Evolutionary conservation across 2,797 vertebrate species (phyloP), one percentile per base, ranked within the genome.

Genomic region (Cheirogaleus major): DNA sequence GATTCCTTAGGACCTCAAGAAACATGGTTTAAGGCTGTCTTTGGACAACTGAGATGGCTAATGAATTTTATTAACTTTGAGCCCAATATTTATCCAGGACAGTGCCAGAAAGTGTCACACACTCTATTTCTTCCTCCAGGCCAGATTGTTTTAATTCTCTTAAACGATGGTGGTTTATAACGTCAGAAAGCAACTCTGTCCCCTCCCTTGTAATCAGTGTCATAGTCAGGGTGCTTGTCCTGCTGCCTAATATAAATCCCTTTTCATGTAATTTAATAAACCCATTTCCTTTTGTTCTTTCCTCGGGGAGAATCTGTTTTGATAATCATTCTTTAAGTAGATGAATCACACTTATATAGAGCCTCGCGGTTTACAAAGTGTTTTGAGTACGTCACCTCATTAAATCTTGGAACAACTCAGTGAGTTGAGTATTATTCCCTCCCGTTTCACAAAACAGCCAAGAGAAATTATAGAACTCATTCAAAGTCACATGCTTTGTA

Each of bases 301-400:
- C 78, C 86, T 95, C 38, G 0, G 94, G 80, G 94, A 91, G 73
- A 86, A 67, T 88, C 88, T 80, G n/a, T 91, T 96, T 96, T n/a
- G 95, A 95, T 94, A 73, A 57, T 61, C 70, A 63, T 85, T 78
- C 91, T 88, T 81, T 75, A 43, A 93, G 75, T 67, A 92, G 91
- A 86, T 88, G 91, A 84, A 63, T 91, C 41, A 86, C 67, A 50
- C 85, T 91, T 85, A 63, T 15, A 14, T 18, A 25, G 27, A 38
- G 69, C 48, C 48, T 86, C 82, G 4, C 9, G 2, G n/a, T 75
- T 45, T 85, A 57, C 76, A 18, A 59, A 93, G 72, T 65, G 43
- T 81, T 95, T 78, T 65, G 75, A 91, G 78, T 41, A 13, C 3
- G 1, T 90, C 75, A 43, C 57, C 79, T 52, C 69, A 15, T 61